Percentiles rank a stretch among this genome's conserved stretches.
Conservation (phyloP, 2,797 vertebrate genomes). For the Smutsia gigantea region DNA sequence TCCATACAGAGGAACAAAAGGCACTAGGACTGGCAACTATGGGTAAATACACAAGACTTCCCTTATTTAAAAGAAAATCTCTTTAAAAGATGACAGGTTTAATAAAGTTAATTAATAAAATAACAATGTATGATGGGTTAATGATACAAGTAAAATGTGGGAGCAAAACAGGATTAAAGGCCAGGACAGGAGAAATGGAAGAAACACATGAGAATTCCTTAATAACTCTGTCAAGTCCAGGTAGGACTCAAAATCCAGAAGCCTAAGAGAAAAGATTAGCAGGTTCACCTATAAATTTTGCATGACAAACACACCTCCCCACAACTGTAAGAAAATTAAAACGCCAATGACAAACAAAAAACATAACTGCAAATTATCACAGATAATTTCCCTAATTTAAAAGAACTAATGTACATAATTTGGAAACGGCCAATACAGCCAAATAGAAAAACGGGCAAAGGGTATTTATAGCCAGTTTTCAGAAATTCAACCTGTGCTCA, state of each 20-base stretch:
- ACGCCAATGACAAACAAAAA: background rate
- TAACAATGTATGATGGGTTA: background rate
- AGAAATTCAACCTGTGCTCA: background rate
- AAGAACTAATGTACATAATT: background rate
- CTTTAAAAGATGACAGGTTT: background rate
- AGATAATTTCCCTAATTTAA: background rate
- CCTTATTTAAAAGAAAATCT: background rate
- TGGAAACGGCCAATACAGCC: background rate
- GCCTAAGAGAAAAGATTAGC: background rate
- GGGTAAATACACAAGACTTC: background rate
- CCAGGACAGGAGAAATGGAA: background rate
- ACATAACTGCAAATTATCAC: conserved; percentile 9
- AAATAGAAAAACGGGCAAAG: background rate
- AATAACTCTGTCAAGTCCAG: background rate
- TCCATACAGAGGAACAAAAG: background rate
- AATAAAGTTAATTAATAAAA: background rate
- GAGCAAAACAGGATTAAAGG: background rate
- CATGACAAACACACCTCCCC: background rate
- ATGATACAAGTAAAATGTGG: conserved; percentile 2
- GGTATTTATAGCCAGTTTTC: background rate
- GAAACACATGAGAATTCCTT: background rate
- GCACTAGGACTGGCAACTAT: background rate
- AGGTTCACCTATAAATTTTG: background rate
- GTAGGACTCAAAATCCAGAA: background rate
- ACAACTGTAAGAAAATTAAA: conserved; percentile 6